A percentile compares a stretch with the other conserved stretches of the same genome.
phyloP scores from a whole-genome alignment of 2,113 vertebrate genomes.

The Pseudonaja textilis region DNA sequence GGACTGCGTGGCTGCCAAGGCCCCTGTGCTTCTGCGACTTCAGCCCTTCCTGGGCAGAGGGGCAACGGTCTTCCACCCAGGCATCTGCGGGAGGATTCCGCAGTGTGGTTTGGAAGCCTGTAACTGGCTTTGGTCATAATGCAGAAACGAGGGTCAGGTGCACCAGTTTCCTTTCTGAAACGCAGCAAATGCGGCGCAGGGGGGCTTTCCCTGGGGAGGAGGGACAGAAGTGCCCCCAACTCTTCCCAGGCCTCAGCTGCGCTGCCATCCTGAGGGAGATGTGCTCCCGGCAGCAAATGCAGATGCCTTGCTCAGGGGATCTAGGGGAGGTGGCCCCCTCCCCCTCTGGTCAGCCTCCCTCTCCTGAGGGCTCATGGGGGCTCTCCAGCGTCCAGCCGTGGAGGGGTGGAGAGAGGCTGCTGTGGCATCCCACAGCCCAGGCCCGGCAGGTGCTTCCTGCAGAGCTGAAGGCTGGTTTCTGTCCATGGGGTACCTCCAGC shows the following conservation, averaged over 20 bases:
- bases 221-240: not conserved
- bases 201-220: not conserved
- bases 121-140: not conserved
- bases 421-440: not conserved
- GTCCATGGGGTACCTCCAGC: not conserved
- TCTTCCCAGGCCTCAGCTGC: not conserved
- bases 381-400: not conserved
- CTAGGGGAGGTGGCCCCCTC: not conserved
- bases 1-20: not conserved
- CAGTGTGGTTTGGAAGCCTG: not conserved
- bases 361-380: not conserved
- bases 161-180: not conserved
- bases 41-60: not conserved
- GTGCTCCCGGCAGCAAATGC: not conserved
- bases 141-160: not conserved
- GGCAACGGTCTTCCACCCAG: not conserved
- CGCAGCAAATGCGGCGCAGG: not conserved
- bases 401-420: not conserved
- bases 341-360: not conserved
- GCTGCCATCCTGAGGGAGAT: not conserved
- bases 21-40: not conserved
- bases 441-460: not conserved
- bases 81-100: not conserved
- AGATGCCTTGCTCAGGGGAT: not conserved
- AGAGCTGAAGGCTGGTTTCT: not conserved